These are phyloP conservation scores for Typhlichthys eigenmanni DNA, from an alignment of 2,797 vertebrate genomes.

Conservation along the genomic window DNA sequence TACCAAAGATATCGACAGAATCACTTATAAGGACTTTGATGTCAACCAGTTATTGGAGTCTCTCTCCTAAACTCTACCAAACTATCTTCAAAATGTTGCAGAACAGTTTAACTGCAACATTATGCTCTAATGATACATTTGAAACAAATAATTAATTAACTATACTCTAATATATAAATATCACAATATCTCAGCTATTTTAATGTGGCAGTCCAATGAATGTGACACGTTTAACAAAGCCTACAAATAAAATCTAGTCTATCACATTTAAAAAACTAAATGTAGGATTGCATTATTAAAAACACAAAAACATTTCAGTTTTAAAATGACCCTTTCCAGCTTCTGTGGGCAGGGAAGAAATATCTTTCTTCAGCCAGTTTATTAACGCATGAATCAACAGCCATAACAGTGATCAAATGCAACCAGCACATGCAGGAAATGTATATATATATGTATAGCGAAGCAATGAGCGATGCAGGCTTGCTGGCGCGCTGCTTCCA, in stretches of 20 bases:
- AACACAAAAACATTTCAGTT: constrained; percentile 1
- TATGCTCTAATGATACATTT: too few species aligned
- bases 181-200: constrained; percentile 15
- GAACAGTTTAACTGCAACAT: too few species aligned
- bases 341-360: constrained; percentile 20
- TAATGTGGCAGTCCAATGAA: constrained; percentile 8
- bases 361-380: constrained; percentile 28
- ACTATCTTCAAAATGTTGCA: too few species aligned
- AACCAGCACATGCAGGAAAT: constrained; percentile 55
- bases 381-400: constrained; percentile 47
- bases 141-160: not conserved
- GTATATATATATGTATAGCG: constrained; percentile 45
- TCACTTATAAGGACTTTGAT: too few species aligned
- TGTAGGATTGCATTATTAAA: not conserved
- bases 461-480: constrained; percentile 60
- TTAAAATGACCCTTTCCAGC: constrained; percentile 6
- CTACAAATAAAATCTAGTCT: not conserved
- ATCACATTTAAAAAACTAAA: constrained; percentile 11
- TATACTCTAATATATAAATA: constrained; percentile 16
- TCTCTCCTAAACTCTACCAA: constrained; percentile 31
- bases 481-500: constrained; percentile 53
- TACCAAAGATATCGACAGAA: constrained; percentile 14
- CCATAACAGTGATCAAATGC: constrained; percentile 49
- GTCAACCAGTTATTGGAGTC: constrained; percentile 30
- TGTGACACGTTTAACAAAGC: constrained; percentile 1